These are phyloP conservation scores for Dolichopus griseipennis DNA, from an alignment of 2,888 invertebrate genomes.

Conservation along the genomic window DNA sequence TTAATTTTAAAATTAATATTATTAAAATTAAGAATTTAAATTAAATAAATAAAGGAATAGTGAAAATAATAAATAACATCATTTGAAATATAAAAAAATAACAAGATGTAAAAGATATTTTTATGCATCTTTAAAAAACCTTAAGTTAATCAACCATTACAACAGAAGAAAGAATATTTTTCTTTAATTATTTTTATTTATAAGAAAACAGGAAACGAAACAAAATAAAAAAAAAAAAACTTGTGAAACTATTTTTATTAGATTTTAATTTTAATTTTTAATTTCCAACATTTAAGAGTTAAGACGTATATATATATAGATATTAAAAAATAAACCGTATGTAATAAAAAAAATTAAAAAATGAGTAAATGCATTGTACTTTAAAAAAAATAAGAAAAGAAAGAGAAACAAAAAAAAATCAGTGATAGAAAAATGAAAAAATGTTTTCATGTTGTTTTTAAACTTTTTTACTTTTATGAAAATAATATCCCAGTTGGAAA, in stretches of 20 bases:
- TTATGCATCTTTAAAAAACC: background rate
- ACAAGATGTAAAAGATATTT: background rate
- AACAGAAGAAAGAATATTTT: background rate
- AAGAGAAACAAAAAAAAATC: background rate
- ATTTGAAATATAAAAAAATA: background rate
- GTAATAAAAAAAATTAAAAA: slow-evolving; percentile 4
- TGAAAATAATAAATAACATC: background rate
- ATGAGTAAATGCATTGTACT: slow-evolving; percentile 2
- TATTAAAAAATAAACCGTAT: slow-evolving; percentile 5
- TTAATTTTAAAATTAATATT: slow-evolving; percentile 18
- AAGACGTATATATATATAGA: slow-evolving; percentile 7
- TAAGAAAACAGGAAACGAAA: background rate
- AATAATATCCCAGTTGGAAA: no score
- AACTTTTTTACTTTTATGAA: background rate
- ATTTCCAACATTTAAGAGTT: slow-evolving; percentile 9
- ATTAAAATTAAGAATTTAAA: slow-evolving; percentile 9
- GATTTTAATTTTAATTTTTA: slow-evolving; percentile 10
- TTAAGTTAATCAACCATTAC: background rate
- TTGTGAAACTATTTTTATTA: slow-evolving; percentile 13
- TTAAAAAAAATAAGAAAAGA: background rate
- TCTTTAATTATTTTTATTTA: slow-evolving; percentile 10
- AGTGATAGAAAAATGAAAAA: slow-evolving; percentile 2
- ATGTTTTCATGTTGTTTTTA: background rate
- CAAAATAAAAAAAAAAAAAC: background rate
- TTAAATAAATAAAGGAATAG: background rate